Conservation (phyloP, 2,113 vertebrate species). For the Dendrocopos noguchii region DNA sequence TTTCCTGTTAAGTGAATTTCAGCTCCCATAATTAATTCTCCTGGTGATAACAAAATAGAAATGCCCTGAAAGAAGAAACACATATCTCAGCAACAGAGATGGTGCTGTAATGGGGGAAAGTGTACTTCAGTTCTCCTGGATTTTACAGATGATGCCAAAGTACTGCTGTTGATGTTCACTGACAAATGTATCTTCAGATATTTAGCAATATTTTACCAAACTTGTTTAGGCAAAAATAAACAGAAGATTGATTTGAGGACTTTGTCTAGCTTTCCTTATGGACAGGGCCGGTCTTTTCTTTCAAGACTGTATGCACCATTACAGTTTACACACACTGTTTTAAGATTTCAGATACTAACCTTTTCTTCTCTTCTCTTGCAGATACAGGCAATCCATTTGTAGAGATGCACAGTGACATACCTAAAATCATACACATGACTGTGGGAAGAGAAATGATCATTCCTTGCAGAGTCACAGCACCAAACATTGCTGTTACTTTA, state of each 20-base stretch:
- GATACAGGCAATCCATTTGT: constrained; percentile 89
- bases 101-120: not conserved
- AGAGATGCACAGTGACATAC: constrained; percentile 79
- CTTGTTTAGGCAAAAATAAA: not conserved
- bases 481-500: constrained; percentile 83
- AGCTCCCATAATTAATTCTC: not conserved
- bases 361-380: constrained; percentile 70
- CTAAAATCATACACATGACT: constrained; percentile 83
- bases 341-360: not conserved
- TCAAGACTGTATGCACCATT: not conserved
- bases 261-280: not conserved
- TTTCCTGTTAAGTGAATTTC: constrained; percentile 23
- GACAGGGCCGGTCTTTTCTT: not conserved
- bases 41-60: not conserved
- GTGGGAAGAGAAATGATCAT: constrained; percentile 84
- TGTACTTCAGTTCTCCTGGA: not conserved
- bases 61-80: not conserved
- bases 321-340: not conserved
- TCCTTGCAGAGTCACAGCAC: constrained; percentile 92
- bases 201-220: not conserved
- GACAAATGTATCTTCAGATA: not conserved
- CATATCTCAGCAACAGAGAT: not conserved
- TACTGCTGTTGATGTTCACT: not conserved
- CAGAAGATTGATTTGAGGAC: not conserved
- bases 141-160: not conserved